Evolutionary conservation across 2,113 vertebrate species (phyloP).

Genomic region (Callocephalon fimbriatum): DNA sequence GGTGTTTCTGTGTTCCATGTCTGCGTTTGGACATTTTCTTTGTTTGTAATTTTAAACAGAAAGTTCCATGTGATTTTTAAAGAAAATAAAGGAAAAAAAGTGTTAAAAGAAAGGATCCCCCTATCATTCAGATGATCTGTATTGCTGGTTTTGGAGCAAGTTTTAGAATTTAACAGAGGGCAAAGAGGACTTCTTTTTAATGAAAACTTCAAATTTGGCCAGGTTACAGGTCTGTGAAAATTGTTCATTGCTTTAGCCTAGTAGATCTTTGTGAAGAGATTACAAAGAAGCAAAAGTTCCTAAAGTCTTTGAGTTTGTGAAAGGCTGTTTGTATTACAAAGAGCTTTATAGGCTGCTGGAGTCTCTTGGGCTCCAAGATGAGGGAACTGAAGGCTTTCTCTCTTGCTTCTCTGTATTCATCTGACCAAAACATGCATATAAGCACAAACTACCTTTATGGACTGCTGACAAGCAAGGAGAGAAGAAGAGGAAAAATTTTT

Average conservation of each 20-base stretch:
- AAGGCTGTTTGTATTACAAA: background rate
- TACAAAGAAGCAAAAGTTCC: background rate
- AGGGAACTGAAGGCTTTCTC: background rate
- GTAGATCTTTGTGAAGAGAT: background rate
- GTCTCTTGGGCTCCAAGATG: background rate
- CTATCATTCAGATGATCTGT: background rate
- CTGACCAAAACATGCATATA: background rate
- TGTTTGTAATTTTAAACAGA: background rate
- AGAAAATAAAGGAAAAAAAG: background rate
- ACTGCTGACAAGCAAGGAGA: background rate
- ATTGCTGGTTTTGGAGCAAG: background rate
- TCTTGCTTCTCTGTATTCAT: background rate
- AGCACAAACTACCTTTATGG: background rate
- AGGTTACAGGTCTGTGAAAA: background rate
- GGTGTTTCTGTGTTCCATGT: fast-evolving
- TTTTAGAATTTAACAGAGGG: background rate
- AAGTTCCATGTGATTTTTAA: background rate
- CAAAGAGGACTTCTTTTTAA: background rate
- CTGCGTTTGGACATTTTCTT: background rate
- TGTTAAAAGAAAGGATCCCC: background rate
- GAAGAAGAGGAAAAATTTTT: background rate
- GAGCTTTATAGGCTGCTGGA: background rate
- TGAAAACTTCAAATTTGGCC: background rate
- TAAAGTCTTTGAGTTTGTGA: background rate
- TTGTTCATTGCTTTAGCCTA: background rate